These are phyloP conservation scores for Malthinus seriepunctatus DNA, from an alignment of 2,888 invertebrate genomes.

Conservation along the genomic window DNA sequence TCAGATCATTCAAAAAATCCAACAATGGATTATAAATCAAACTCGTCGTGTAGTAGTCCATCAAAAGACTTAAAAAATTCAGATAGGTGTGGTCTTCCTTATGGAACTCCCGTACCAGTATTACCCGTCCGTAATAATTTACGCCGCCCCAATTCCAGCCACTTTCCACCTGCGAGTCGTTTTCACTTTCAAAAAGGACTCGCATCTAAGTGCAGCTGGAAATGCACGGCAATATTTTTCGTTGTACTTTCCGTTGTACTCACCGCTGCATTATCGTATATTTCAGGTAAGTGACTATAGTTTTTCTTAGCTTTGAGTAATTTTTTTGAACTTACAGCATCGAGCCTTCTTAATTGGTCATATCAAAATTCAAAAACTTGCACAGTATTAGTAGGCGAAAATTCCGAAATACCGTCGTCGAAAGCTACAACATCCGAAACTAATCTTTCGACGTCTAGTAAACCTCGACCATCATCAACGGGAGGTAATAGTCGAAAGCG, in stretches of 20 bases:
- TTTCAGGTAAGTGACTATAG: conserved; percentile 71
- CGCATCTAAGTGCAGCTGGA: conserved; percentile 88
- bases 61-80: conserved; percentile 70
- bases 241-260: conserved; percentile 82
- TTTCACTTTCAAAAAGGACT: conserved; percentile 88
- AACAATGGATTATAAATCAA: conserved; percentile 86
- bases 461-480: conserved; percentile 61
- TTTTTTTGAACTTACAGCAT: conserved; percentile 58
- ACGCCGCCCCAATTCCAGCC: conserved; percentile 68
- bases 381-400: conserved; percentile 82
- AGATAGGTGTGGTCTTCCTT: conserved; percentile 60
- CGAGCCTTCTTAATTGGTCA: conserved; percentile 83
- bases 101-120: conserved; percentile 63
- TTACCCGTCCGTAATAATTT: conserved; percentile 76
- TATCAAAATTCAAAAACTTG: conserved; percentile 82
- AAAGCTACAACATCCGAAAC: conserved; percentile 72
- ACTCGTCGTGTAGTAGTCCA: conserved; percentile 87
- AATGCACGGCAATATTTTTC: conserved; percentile 87
- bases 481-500: conserved; percentile 68
- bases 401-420: conserved; percentile 69
- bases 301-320: background rate
- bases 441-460: conserved; percentile 71
- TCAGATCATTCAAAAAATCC: conserved; percentile 75
- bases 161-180: conserved; percentile 74
- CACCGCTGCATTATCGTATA: conserved; percentile 81